Conservation (phyloP, 1,140 invertebrate species). For the Acromyrmex charruanus region DNA sequence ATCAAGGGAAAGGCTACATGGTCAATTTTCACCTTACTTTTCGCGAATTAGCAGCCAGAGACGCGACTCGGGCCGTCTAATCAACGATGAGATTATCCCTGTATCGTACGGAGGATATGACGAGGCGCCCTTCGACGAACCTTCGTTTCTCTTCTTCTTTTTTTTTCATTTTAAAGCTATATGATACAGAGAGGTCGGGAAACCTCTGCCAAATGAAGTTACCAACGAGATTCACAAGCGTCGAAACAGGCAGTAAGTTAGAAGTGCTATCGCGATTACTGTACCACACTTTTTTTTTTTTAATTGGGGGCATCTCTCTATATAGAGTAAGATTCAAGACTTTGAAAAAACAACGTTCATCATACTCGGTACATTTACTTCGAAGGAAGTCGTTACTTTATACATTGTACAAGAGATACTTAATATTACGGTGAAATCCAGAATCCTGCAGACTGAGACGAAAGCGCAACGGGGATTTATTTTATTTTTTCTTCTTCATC, state of each 20-base stretch:
- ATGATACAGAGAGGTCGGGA: constrained; percentile 68
- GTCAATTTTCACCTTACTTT: constrained; percentile 19
- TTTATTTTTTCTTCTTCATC: not conserved
- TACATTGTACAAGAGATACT: constrained; percentile 74
- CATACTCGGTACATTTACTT: constrained; percentile 60
- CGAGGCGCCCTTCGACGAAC: constrained; percentile 41
- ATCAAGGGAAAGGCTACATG: constrained; percentile 18
- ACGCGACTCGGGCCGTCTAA: not conserved
- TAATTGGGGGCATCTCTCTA: constrained; percentile 55
- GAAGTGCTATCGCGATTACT: constrained; percentile 77
- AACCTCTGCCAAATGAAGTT: constrained; percentile 70
- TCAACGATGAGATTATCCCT: constrained; percentile 33
- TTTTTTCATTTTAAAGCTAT: constrained; percentile 65
- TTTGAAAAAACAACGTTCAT: constrained; percentile 63
- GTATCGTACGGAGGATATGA: constrained; percentile 51
- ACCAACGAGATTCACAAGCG: constrained; percentile 76
- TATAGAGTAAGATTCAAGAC: constrained; percentile 62
- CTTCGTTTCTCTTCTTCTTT: not conserved
- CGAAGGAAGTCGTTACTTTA: constrained; percentile 68
- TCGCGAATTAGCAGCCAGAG: constrained; percentile 13
- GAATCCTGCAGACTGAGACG: constrained; percentile 73
- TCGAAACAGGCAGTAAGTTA: constrained; percentile 78
- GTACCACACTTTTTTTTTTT: constrained; percentile 76
- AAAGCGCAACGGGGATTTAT: constrained; percentile 64
- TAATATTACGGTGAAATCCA: constrained; percentile 74